Evolutionary conservation across 53 echinoderm and acorn worm species (phyloP).

Genomic region (Actinopyga echinites): DNA sequence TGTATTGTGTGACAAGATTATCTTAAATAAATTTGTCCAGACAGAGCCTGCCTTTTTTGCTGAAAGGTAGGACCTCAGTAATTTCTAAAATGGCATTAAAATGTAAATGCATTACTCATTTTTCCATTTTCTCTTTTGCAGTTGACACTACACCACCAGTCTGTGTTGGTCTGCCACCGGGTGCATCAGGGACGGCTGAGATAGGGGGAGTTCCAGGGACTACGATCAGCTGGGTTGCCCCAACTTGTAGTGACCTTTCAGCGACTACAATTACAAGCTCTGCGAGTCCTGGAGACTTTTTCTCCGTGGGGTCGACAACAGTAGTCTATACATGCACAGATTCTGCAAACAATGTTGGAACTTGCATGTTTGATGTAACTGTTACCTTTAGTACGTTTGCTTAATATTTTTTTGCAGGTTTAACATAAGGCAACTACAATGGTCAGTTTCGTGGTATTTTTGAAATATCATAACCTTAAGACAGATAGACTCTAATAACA

Average conservation of each 20-base stretch:
- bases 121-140: not conserved
- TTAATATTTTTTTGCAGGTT: not conserved
- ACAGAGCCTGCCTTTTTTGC: too few relatives aligned
- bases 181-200: slow-evolving; percentile 1
- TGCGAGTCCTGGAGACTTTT: slow-evolving; percentile 18
- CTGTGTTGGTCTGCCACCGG: slow-evolving; percentile 19
- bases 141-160: slow-evolving; percentile 20
- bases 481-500: too few relatives aligned
- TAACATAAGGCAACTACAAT: too few relatives aligned
- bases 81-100: too few relatives aligned
- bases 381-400: slow-evolving; percentile 1
- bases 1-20: too few relatives aligned
- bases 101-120: too few relatives aligned
- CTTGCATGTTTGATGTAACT: slow-evolving; percentile 29
- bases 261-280: slow-evolving; percentile 20
- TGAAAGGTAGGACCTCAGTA: too few relatives aligned
- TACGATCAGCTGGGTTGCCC: slow-evolving; percentile 47
- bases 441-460: too few relatives aligned
- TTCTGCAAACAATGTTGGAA: slow-evolving; percentile 1
- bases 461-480: too few relatives aligned
- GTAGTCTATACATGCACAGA: slow-evolving; percentile 41
- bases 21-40: too few relatives aligned
- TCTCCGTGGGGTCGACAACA: slow-evolving; percentile 18
- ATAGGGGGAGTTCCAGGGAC: slow-evolving; percentile 26
- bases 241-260: slow-evolving; percentile 35